Base-by-base conservation (phyloP, 2,797 vertebrate genomes). In the Eulemur coronatus region DNA sequence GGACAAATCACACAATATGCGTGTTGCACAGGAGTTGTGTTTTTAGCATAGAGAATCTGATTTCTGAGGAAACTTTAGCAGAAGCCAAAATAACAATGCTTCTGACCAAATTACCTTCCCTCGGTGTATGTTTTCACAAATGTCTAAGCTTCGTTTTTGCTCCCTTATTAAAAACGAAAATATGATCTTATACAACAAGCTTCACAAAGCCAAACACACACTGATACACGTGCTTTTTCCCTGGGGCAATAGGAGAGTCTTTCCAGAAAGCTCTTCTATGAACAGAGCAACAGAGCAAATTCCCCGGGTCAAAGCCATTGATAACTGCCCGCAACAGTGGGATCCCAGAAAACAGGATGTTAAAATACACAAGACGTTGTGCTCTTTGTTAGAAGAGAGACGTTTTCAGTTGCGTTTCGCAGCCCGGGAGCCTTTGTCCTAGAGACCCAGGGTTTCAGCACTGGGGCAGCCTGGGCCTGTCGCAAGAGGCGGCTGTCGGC, bases 381-480 rank as follows among this genome's bases (percentile, higher is more conserved):
- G 3, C 43, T 72, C 26, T 48, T 46, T 35, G 67, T 90, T 9
- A 69, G 59, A 69, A 48, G 24, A 63, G 8, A 78, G 55, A 5
- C 11, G 11, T 55, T 52, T 17, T 41, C 3, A 0, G 0, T 63
- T 70, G 22, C n/a, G 0, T 41, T 33, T 55, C 24, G 20, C 20
- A 17, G 76, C 15, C 26, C 4, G 17, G 5, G 15, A n/a, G 52
- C 4, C 78, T 78, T 22, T 24, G 10, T 0, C 0, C 11, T 30
- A 28, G 12, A 63, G 43, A 24, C 8, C 17, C 4, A 15, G 50
- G n/a, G 4, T 33, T 1, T 57, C 41, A 15, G 30, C 4, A 2
- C 28, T 2, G 48, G 43, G 63, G 7, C 59, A 43, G 50, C 28
- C 0, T 48, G n/a, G 17, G 17, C 13, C 22, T 55, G 7, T 41